phyloP scores from a whole-genome alignment of 37 sponge, comb jelly and placozoan species.

The Halichondria panicea region DNA sequence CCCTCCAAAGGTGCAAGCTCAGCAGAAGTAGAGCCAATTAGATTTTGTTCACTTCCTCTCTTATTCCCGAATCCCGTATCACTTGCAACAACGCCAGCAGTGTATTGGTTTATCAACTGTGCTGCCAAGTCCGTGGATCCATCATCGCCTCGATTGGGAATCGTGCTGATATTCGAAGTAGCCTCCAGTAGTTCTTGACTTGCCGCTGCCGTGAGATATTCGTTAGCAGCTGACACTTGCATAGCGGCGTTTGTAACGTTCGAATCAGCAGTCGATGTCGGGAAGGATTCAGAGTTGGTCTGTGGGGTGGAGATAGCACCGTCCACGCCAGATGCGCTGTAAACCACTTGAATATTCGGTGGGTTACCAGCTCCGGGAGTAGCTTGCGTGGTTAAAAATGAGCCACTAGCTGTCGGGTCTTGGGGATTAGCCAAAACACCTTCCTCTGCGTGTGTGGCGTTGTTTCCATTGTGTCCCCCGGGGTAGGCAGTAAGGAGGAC shows the following conservation, averaged over 20 bases:
- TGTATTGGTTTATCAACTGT: slow-evolving; percentile 18
- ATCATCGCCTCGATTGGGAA: not conserved
- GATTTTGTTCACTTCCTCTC: too few relatives aligned
- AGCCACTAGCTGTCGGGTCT: not conserved
- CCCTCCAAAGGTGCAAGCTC: too few relatives aligned
- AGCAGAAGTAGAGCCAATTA: too few relatives aligned
- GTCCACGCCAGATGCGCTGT: slow-evolving; percentile 65
- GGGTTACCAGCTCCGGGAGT: too few relatives aligned
- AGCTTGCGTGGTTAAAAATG: too few relatives aligned
- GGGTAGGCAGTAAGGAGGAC: slow-evolving; percentile 85
- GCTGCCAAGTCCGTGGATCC: slow-evolving; percentile 1
- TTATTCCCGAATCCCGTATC: too few relatives aligned
- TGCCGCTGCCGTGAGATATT: slow-evolving; percentile 5
- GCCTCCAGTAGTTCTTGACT: not conserved
- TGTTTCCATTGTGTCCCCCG: slow-evolving; percentile 51
- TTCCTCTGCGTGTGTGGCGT: not conserved
- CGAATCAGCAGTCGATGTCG: not conserved
- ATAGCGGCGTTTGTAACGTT: not conserved
- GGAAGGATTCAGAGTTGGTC: slow-evolving; percentile 25
- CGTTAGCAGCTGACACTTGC: not conserved
- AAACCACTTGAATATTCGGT: slow-evolving; percentile 58
- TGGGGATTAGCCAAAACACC: too few relatives aligned
- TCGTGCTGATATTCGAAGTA: not conserved
- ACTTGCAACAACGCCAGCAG: not conserved
- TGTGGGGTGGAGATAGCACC: slow-evolving; percentile 23